Evolutionary conservation across 2,888 invertebrate genomes (phyloP).

Genomic region (Perizoma affinitatum): DNA sequence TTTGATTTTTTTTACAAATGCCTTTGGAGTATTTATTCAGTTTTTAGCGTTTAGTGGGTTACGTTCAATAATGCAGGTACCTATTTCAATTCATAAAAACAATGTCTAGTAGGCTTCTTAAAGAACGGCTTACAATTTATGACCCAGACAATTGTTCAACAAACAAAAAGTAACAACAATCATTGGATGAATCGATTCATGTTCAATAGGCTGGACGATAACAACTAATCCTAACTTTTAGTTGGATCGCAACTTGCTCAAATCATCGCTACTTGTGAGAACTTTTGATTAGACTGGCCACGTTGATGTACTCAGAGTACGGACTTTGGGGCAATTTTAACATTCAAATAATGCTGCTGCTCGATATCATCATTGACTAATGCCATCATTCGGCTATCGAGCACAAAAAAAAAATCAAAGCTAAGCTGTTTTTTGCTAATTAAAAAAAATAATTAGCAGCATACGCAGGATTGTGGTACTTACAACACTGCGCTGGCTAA

Average conservation of each 20-base stretch:
- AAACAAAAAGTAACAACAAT: constrained; percentile 26
- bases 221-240: constrained; percentile 65
- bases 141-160: constrained; percentile 14
- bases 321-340: not conserved
- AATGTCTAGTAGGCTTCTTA: too few relatives aligned
- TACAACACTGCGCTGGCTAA: too few relatives aligned
- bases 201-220: constrained; percentile 40
- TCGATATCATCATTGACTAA: too few relatives aligned
- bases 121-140: not conserved
- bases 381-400: too few relatives aligned
- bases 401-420: too few relatives aligned
- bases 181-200: constrained; percentile 36
- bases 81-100: too few relatives aligned
- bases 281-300: constrained; percentile 59
- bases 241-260: constrained; percentile 56
- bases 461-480: too few relatives aligned
- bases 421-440: too few relatives aligned
- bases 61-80: too few relatives aligned
- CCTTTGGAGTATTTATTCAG: not conserved
- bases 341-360: not conserved
- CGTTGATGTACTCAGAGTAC: constrained; percentile 12
- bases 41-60: too few relatives aligned
- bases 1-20: constrained; percentile 30
- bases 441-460: too few relatives aligned
- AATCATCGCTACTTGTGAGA: constrained; percentile 46